phyloP scores from a whole-genome alignment of 2,113 vertebrate species.

The Sceloporus tristichus region DNA sequence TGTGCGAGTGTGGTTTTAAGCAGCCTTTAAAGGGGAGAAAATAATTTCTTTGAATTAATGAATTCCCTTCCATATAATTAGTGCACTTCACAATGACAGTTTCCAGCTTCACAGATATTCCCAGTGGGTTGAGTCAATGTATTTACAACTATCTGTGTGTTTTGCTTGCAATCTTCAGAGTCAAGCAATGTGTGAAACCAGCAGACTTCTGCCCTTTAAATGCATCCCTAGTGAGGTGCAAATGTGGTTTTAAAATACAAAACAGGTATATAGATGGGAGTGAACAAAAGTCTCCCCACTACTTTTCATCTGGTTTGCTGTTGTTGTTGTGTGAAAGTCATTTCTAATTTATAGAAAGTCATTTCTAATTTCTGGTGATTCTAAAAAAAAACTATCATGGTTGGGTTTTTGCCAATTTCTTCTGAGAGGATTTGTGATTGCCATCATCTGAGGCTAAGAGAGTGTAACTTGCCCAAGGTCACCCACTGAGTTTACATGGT shows the following conservation, averaged over 20 bases:
- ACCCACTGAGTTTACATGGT: no score
- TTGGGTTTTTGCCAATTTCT: no score
- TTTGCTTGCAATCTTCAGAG: background rate
- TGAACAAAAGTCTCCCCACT: background rate
- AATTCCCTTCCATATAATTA: conserved; percentile 1
- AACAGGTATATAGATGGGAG: background rate
- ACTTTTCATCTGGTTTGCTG: background rate
- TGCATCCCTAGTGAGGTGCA: background rate
- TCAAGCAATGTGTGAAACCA: background rate
- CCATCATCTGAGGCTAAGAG: no score
- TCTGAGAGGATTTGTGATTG: no score
- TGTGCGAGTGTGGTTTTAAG: background rate
- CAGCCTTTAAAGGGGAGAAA: background rate
- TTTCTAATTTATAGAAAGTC: no score
- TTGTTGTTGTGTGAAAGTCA: no score
- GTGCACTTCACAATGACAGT: background rate
- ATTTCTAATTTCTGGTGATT: no score
- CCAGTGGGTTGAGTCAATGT: background rate
- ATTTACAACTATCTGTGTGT: background rate
- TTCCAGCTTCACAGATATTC: background rate
- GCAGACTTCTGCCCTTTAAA: background rate
- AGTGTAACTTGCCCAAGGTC: no score
- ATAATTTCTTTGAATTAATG: background rate
- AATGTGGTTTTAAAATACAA: background rate
- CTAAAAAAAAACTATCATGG: no score